Conservation (phyloP, 2,888 invertebrate species). For the Scrobipalpa costella region DNA sequence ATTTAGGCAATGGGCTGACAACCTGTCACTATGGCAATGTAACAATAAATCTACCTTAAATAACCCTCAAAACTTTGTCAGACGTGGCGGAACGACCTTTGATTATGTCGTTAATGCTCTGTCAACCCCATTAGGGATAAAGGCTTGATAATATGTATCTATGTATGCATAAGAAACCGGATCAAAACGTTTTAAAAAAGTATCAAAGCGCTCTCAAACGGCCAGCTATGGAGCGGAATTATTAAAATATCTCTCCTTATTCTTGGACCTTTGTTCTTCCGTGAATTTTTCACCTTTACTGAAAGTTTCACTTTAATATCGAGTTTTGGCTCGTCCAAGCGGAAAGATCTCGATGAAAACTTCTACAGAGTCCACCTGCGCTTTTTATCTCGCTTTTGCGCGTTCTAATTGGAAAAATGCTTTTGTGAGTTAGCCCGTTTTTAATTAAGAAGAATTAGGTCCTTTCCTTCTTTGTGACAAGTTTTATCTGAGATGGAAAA, state of each 20-base stretch:
- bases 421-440: constrained; percentile 13
- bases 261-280: constrained; percentile 34
- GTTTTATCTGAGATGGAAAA: neutral
- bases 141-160: too few species aligned
- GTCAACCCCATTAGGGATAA: too few species aligned
- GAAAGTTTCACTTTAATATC: constrained; percentile 34
- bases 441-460: constrained; percentile 2
- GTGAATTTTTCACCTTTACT: constrained; percentile 34
- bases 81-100: too few species aligned
- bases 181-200: too few species aligned
- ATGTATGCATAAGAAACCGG: too few species aligned
- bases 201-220: neutral
- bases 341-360: constrained; percentile 32
- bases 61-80: too few species aligned
- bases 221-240: constrained; percentile 28
- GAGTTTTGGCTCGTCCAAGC: constrained; percentile 32
- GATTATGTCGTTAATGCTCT: too few species aligned
- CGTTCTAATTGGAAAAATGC: constrained; percentile 23
- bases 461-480: neutral
- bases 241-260: constrained; percentile 33
- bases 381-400: constrained; percentile 29
- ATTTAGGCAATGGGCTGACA: too few species aligned
- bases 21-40: too few species aligned
- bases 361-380: constrained; percentile 30
- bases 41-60: too few species aligned